A percentile compares a stretch with the other conserved stretches of the same genome.
Evolutionary conservation across 2,797 vertebrate species (phyloP).

Genomic region (Halcyon smyrnensis): DNA sequence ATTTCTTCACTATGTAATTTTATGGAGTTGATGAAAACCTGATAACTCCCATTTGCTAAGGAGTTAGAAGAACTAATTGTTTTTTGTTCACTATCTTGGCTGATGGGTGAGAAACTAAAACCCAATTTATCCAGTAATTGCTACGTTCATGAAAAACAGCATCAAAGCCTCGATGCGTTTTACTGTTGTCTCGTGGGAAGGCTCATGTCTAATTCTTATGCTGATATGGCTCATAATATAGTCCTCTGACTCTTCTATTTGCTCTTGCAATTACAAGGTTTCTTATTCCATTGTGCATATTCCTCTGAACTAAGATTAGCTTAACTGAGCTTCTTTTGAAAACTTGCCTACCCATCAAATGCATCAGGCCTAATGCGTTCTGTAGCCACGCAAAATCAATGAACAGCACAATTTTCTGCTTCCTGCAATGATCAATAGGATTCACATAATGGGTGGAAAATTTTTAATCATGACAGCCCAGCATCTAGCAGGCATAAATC

Average conservation of each 20-base stretch:
- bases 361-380: conserved; percentile 78
- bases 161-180: conserved; percentile 73
- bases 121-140: conserved; percentile 79
- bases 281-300: conserved; percentile 77
- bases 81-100: conserved; percentile 79
- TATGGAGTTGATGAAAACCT: conserved; percentile 75
- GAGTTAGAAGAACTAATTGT: conserved; percentile 81
- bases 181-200: conserved; percentile 72
- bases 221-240: conserved; percentile 76
- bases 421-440: conserved; percentile 81
- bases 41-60: conserved; percentile 71
- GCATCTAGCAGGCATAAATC: conserved; percentile 75
- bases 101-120: conserved; percentile 78
- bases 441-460: conserved; percentile 79
- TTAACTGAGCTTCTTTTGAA: conserved; percentile 79
- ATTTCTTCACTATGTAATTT: conserved; percentile 44
- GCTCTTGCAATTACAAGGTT: conserved; percentile 78
- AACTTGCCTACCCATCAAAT: conserved; percentile 77
- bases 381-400: conserved; percentile 81
- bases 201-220: conserved; percentile 77
- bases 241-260: conserved; percentile 78
- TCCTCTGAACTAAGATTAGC: conserved; percentile 79
- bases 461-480: conserved; percentile 78
- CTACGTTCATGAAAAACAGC: conserved; percentile 73
- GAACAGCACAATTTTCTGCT: conserved; percentile 79